phyloP scores from a whole-genome alignment of 2,113 vertebrate species.

The Archilochus colubris region DNA sequence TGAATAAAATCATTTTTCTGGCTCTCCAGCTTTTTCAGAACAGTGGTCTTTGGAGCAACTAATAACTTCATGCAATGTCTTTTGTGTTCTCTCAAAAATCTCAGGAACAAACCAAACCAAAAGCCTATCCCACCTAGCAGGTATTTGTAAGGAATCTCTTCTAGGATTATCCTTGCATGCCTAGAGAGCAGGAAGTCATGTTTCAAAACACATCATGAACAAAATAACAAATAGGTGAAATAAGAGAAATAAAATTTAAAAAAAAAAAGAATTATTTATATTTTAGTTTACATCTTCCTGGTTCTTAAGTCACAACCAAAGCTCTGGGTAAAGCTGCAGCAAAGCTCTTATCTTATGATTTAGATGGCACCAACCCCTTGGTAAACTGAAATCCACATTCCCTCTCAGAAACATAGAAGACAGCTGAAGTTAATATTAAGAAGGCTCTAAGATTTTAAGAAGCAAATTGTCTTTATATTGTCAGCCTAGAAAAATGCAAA shows the following conservation, averaged over 20 bases:
- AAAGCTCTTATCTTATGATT: not conserved
- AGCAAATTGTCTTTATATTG: not conserved
- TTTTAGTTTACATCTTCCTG: not conserved
- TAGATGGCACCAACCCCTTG: not conserved
- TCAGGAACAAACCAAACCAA: not conserved
- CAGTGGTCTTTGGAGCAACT: not conserved
- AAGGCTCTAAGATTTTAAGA: not conserved
- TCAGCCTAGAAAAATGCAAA: not conserved
- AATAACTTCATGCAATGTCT: not conserved
- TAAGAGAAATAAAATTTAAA: not conserved
- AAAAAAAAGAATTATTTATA: not conserved
- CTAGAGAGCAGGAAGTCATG: not conserved
- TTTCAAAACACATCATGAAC: not conserved
- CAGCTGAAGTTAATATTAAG: not conserved
- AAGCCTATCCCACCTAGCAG: not conserved
- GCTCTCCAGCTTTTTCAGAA: constrained; percentile 28
- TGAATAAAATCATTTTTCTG: constrained; percentile 59
- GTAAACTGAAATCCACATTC: not conserved
- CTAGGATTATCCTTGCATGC: not conserved
- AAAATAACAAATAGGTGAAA: not conserved
- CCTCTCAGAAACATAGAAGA: not conserved
- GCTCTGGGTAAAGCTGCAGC: not conserved
- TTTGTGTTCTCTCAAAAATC: not conserved
- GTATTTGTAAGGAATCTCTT: not conserved
- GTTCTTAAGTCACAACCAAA: not conserved